Conservation (phyloP, 2,113 vertebrate genomes). For the Phalacrocorax brasilianus region DNA sequence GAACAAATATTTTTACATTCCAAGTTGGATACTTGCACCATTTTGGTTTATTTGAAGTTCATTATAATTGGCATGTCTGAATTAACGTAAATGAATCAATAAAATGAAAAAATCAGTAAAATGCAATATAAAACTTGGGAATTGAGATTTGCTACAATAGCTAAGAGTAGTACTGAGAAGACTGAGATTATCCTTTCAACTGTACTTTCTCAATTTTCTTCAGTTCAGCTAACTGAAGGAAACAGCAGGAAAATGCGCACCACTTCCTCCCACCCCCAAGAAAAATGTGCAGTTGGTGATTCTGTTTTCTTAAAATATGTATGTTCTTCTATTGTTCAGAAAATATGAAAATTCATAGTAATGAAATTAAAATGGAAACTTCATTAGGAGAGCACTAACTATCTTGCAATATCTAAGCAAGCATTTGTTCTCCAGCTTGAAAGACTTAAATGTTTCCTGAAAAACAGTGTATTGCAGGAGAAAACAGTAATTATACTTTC, state of each 20-base stretch:
- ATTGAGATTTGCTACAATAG: neutral
- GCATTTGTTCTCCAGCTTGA: neutral
- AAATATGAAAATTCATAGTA: neutral
- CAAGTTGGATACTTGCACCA: neutral
- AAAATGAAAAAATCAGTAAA: neutral
- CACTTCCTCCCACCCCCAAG: rapidly evolving
- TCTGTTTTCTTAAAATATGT: neutral
- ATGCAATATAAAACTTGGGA: neutral
- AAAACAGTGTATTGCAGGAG: neutral
- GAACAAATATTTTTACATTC: neutral
- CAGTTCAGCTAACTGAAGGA: neutral
- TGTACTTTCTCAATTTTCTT: neutral
- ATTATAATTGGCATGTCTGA: neutral
- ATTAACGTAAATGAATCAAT: neutral
- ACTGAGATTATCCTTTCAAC: neutral
- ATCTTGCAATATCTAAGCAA: neutral
- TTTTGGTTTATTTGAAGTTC: neutral
- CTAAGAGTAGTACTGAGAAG: neutral
- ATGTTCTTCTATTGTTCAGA: neutral
- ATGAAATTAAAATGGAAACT: neutral
- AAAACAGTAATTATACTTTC: neutral
- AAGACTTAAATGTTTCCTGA: neutral
- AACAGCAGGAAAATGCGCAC: neutral
- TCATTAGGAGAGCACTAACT: neutral
- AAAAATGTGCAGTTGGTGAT: neutral